These are phyloP conservation scores for Pomatostomus ruficeps DNA, from an alignment of 2,113 vertebrate species.

Conservation along the genomic window DNA sequence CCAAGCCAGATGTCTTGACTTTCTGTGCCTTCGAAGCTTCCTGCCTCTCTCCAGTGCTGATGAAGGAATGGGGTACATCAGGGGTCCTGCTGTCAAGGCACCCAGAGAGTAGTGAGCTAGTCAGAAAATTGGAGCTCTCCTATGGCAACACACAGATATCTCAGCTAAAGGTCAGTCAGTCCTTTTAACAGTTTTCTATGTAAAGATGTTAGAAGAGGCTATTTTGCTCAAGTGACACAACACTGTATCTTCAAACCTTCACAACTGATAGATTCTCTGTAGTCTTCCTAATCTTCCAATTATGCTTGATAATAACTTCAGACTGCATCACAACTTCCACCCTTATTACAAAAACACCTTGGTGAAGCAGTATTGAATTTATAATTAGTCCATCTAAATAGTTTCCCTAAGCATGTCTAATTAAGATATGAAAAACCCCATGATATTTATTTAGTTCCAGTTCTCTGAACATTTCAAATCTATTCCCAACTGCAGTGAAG, in stretches of 20 bases:
- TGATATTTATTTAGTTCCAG: background rate
- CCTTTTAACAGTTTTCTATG: background rate
- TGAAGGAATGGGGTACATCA: background rate
- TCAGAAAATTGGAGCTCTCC: background rate
- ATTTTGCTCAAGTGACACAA: background rate
- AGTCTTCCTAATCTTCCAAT: background rate
- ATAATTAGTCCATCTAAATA: background rate
- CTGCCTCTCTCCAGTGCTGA: background rate
- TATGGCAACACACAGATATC: background rate
- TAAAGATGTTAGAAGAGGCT: background rate
- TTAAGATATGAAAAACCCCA: background rate
- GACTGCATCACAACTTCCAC: background rate
- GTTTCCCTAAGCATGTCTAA: background rate
- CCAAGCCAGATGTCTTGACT: background rate
- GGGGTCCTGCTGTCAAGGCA: background rate
- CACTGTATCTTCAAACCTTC: background rate
- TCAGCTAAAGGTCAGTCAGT: conserved; percentile 48
- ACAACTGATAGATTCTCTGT: background rate
- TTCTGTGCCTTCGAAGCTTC: background rate
- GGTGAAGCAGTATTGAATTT: background rate
- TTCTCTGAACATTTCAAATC: background rate
- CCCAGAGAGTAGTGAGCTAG: background rate
- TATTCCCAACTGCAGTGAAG: background rate
- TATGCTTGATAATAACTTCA: background rate
- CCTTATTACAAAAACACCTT: background rate